Evolutionary conservation across 2,888 invertebrate genomes (phyloP).

Genomic region (Oscheius sp.): DNA sequence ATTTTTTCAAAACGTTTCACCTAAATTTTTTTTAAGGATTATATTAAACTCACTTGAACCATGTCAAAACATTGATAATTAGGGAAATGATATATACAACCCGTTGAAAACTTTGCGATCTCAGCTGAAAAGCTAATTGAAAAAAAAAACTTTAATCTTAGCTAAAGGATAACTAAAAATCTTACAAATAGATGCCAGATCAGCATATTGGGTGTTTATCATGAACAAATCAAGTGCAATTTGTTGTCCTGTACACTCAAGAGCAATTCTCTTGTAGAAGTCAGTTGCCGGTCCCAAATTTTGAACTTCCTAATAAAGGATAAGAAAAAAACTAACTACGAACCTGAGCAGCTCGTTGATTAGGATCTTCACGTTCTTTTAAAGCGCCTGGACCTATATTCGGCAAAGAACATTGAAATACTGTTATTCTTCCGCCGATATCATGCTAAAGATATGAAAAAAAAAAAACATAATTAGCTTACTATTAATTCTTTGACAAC

Average conservation of each 20-base stretch:
- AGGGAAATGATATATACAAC: slow-evolving; percentile 90
- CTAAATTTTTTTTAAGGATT: slow-evolving; percentile 71
- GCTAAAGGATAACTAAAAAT: too few species aligned
- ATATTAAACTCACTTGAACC: slow-evolving; percentile 5
- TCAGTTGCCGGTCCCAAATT: slow-evolving; percentile 94
- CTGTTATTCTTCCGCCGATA: slow-evolving; percentile 92
- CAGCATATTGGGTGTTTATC: slow-evolving; percentile 89
- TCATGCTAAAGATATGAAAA: slow-evolving; percentile 76
- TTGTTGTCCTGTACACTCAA: slow-evolving; percentile 87
- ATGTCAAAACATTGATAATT: slow-evolving; percentile 75
- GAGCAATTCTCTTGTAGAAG: slow-evolving; percentile 92
- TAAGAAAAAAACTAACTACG: neutral
- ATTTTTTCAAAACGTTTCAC: slow-evolving; percentile 81
- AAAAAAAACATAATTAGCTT: slow-evolving; percentile 53
- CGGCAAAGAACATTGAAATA: slow-evolving; percentile 87
- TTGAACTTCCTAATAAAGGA: slow-evolving; percentile 76
- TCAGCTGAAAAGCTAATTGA: slow-evolving; percentile 75
- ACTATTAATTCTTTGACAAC: slow-evolving; percentile 91
- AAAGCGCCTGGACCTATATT: slow-evolving; percentile 84
- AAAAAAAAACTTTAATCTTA: neutral
- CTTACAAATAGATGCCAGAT: slow-evolving; percentile 88
- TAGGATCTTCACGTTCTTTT: slow-evolving; percentile 86
- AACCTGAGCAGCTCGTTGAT: slow-evolving; percentile 76
- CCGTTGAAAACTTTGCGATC: slow-evolving; percentile 92
- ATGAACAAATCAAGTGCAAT: slow-evolving; percentile 86